Percentiles rank a stretch among this genome's conserved stretches.
phyloP scores from a whole-genome alignment of 2,888 invertebrate genomes.

The Branchellion lobata region DNA sequence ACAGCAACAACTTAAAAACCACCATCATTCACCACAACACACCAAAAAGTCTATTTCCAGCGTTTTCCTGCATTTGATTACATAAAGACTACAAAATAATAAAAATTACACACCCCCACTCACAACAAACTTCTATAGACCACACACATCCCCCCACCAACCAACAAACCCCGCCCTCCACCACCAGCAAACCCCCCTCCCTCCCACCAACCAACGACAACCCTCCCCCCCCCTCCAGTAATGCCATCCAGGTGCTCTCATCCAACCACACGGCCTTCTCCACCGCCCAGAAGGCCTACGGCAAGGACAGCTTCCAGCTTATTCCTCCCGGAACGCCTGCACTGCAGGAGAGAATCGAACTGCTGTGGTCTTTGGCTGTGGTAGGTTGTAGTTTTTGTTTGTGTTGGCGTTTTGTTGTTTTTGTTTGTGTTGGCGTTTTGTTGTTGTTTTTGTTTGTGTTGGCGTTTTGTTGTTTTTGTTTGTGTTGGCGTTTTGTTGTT shows the following conservation, averaged over 20 bases:
- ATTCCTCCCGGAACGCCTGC: conserved; percentile 97
- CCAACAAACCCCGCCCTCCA: conserved; percentile 60
- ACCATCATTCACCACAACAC: no score
- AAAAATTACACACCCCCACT: no score
- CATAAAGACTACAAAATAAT: no score
- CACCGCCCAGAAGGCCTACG: conserved; percentile 83
- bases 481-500: background rate
- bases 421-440: background rate
- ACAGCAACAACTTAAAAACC: no score
- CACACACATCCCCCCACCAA: no score
- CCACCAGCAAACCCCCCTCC: no score
- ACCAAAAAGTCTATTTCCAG: no score
- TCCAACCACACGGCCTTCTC: conserved; percentile 96
- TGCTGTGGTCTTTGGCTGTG: conserved; percentile 90
- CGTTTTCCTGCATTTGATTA: no score
- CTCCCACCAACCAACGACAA: no score
- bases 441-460: background rate
- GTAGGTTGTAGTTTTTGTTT: conserved; percentile 53
- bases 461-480: background rate
- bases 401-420: background rate
- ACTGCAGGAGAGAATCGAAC: conserved; percentile 90
- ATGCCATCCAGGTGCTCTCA: conserved; percentile 84
- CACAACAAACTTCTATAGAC: no score
- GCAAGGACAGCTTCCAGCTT: conserved; percentile 82
- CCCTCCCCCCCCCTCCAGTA: conserved; percentile 70